Percentiles rank a stretch among this genome's conserved stretches.
Evolutionary conservation across 1,140 invertebrate species (phyloP).

Genomic region (Mactra quadrangularis): DNA sequence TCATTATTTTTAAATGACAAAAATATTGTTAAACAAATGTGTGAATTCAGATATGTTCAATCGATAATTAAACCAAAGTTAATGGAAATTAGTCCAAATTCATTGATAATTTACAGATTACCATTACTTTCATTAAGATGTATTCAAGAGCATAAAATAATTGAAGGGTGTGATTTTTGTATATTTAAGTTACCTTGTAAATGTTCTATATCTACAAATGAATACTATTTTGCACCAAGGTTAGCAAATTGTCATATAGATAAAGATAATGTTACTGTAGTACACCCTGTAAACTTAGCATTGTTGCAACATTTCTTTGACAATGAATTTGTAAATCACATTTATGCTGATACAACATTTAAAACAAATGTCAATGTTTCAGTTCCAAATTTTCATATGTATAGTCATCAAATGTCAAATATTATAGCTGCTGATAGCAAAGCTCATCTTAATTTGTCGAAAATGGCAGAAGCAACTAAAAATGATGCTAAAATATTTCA

Average conservation of each 20-base stretch:
- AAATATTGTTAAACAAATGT: background rate
- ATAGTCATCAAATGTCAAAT: constrained; percentile 28
- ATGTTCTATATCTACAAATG: constrained; percentile 59
- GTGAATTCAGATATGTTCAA: constrained; percentile 57
- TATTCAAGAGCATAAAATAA: constrained; percentile 33
- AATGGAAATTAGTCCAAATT: constrained; percentile 42
- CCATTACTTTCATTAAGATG: constrained; percentile 53
- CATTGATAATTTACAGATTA: constrained; percentile 39
- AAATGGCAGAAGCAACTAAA: constrained; percentile 37
- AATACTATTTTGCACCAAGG: constrained; percentile 33
- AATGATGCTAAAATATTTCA: constrained; percentile 41
- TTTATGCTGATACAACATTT: constrained; percentile 48
- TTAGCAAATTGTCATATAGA: constrained; percentile 49
- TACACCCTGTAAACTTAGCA: constrained; percentile 45
- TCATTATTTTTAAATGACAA: constrained; percentile 57
- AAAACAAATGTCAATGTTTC: background rate
- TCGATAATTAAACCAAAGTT: constrained; percentile 41
- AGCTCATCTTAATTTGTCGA: constrained; percentile 21
- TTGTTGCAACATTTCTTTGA: constrained; percentile 41
- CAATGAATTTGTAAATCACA: constrained; percentile 19
- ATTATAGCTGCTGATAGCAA: constrained; percentile 29
- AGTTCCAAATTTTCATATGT: constrained; percentile 34
- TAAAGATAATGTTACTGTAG: constrained; percentile 39
- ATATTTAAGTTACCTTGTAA: constrained; percentile 55
- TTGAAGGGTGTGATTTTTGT: constrained; percentile 56